Conservation (phyloP, 2,888 invertebrate genomes). For the Galeopsomyia nigrocyanea region DNA sequence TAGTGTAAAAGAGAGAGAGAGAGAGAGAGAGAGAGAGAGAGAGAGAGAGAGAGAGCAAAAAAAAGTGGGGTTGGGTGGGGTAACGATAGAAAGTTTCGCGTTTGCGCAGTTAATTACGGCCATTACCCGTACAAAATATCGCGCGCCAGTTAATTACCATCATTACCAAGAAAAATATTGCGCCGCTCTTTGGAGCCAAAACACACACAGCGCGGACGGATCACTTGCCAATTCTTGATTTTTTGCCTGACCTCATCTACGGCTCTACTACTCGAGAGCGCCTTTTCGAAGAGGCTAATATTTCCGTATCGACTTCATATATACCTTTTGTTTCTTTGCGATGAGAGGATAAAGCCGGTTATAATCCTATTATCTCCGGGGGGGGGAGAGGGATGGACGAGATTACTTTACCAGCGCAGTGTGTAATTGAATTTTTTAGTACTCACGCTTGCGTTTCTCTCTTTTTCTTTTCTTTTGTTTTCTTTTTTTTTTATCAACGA, state of each 20-base stretch:
- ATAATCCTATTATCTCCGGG: too few relatives aligned
- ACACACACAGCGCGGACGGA: too few relatives aligned
- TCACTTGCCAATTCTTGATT: too few relatives aligned
- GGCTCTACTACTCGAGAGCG: too few relatives aligned
- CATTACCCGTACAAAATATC: background rate
- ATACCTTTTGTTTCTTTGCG: too few relatives aligned
- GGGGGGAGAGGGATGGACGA: too few relatives aligned
- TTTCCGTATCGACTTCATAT: too few relatives aligned
- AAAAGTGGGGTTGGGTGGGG: too few relatives aligned
- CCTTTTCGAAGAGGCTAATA: too few relatives aligned
- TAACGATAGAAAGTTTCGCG: background rate
- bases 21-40: background rate
- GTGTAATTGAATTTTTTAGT: conserved; percentile 35
- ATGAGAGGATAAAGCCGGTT: too few relatives aligned
- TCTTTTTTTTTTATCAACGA: background rate
- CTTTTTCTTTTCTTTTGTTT: background rate
- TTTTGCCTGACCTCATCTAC: too few relatives aligned
- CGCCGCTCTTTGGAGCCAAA: background rate
- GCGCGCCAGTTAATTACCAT: conserved; percentile 28
- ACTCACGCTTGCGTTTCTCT: background rate
- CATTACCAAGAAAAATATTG: conserved; percentile 22
- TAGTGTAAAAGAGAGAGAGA: conserved; percentile 17
- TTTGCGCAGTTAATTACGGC: background rate
- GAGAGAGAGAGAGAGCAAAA: too few relatives aligned
- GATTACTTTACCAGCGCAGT: conserved; percentile 14